Conservation (phyloP, 2,888 invertebrate genomes). For the Ametastegia equiseti region DNA sequence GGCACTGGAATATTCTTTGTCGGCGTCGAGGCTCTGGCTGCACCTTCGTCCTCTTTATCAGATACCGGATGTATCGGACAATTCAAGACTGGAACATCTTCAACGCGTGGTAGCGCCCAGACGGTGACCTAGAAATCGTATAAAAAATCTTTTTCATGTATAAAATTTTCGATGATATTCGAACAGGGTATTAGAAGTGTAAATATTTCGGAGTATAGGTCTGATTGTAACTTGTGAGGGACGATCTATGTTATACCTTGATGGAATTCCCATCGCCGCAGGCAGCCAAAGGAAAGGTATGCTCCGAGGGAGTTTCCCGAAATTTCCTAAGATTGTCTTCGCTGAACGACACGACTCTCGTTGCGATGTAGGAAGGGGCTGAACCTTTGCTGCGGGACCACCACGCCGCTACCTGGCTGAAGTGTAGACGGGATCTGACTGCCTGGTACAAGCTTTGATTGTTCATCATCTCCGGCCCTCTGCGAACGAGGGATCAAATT, state of each 20-base stretch:
- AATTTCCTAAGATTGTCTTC: constrained; percentile 73
- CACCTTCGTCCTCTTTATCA: constrained; percentile 65
- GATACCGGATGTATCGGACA: constrained; percentile 76
- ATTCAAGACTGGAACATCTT: constrained; percentile 82
- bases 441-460: constrained; percentile 91
- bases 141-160: constrained; percentile 32
- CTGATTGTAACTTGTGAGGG: too few species aligned
- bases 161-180: too few species aligned
- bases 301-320: constrained; percentile 79
- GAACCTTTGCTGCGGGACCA: constrained; percentile 77
- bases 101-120: constrained; percentile 83
- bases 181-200: too few species aligned
- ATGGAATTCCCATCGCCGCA: constrained; percentile 82
- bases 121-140: constrained; percentile 75
- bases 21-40: constrained; percentile 69
- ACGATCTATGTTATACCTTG: too few species aligned
- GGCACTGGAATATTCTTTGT: constrained; percentile 67
- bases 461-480: constrained; percentile 73
- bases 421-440: constrained; percentile 95
- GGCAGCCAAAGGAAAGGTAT: constrained; percentile 85
- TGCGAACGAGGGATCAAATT: constrained; percentile 52
- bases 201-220: too few species aligned
- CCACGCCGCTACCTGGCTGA: constrained; percentile 98
- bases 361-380: constrained; percentile 76
- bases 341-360: constrained; percentile 66